A percentile compares a stretch with the other conserved stretches of the same genome.
phyloP scores from a whole-genome alignment of 2,113 vertebrate genomes.

The Muntiacus muntjak region DNA sequence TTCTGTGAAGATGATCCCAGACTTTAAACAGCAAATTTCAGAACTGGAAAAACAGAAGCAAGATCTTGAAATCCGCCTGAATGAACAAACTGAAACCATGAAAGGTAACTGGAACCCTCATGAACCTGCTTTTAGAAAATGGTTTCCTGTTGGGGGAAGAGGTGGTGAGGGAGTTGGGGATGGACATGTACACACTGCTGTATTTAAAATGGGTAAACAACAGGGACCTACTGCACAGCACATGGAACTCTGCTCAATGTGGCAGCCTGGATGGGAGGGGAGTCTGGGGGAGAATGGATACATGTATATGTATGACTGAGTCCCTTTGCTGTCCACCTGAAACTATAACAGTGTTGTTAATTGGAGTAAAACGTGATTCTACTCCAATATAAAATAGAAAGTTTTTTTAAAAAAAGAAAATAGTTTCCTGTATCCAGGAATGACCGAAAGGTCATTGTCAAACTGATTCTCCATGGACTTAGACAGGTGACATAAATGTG shows the following conservation, averaged over 20 bases:
- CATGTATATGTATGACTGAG: not conserved
- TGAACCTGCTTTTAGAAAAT: not conserved
- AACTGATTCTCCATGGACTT: not conserved
- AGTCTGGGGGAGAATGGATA: not conserved
- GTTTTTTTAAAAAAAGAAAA: not conserved
- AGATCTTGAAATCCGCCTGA: slow-evolving; percentile 86
- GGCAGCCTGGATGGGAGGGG: not conserved
- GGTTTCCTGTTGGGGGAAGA: not conserved
- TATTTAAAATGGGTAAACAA: not conserved
- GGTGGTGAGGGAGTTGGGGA: not conserved
- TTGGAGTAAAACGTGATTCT: not conserved
- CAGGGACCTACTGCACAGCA: not conserved
- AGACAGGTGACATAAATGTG: not conserved
- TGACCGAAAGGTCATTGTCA: not conserved
- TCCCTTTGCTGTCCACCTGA: not conserved
- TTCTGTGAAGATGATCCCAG: slow-evolving; percentile 87
- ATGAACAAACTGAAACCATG: slow-evolving; percentile 82
- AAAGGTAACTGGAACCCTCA: slow-evolving; percentile 78
- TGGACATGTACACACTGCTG: not conserved
- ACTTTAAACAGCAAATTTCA: slow-evolving; percentile 90
- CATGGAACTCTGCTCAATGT: not conserved
- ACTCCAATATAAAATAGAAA: not conserved
- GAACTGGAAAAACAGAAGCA: slow-evolving; percentile 91
- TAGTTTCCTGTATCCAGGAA: not conserved
- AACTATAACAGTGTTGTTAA: not conserved